phyloP scores from a whole-genome alignment of 2,797 vertebrate genomes.

The Mallotus villosus region DNA sequence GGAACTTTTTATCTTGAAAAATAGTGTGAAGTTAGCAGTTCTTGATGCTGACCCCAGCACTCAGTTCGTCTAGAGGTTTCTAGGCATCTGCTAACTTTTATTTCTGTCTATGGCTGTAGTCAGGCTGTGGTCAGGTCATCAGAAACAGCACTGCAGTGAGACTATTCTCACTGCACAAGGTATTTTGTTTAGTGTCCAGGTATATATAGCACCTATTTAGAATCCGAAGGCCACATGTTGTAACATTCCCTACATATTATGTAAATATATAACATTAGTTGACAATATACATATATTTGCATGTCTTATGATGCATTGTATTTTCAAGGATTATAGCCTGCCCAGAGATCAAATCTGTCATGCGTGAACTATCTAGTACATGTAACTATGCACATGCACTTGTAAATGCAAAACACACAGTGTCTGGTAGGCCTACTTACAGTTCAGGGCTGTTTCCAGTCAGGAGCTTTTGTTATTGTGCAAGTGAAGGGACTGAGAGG shows the following conservation, averaged over 20 bases:
- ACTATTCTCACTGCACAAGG: background rate
- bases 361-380: too few species aligned
- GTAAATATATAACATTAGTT: background rate
- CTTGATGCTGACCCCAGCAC: conserved; percentile 1
- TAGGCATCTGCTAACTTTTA: background rate
- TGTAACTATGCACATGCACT: background rate
- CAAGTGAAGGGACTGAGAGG: conserved; percentile 33
- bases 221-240: conserved; percentile 1
- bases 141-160: background rate
- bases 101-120: conserved; percentile 17
- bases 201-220: conserved; percentile 3
- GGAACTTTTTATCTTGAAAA: conserved; percentile 7
- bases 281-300: background rate
- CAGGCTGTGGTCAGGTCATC: conserved; percentile 11
- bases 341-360: too few species aligned
- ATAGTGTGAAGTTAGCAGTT: conserved; percentile 13
- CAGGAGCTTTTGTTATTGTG: conserved; percentile 13
- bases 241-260: background rate
- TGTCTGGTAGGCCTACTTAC: background rate
- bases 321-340: background rate
- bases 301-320: background rate
- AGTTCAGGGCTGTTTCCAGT: conserved; percentile 8
- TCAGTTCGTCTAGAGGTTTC: conserved; percentile 1
- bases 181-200: background rate
- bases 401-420: background rate